phyloP scores from a whole-genome alignment of 2,797 vertebrate genomes.

The Myotis myotis region DNA sequence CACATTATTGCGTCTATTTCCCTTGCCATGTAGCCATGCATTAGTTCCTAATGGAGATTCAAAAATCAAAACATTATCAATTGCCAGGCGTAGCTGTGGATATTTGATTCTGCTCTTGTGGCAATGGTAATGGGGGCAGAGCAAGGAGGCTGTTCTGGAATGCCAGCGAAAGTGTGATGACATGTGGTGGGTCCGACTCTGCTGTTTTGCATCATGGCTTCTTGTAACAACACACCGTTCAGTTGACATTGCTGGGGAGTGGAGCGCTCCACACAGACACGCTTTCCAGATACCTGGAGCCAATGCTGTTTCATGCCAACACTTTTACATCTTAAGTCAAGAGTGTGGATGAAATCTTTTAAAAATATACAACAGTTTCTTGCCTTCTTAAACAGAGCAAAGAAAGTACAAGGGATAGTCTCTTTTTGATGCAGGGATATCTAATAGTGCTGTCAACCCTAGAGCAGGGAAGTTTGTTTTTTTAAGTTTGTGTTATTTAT shows the following conservation, averaged over 20 bases:
- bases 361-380: slow-evolving; percentile 40
- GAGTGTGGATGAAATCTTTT: slow-evolving; percentile 24
- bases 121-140: slow-evolving; percentile 5
- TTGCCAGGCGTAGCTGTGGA: slow-evolving; percentile 11
- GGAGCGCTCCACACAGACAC: background rate
- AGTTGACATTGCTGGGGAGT: slow-evolving; percentile 17
- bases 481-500: slow-evolving; percentile 42
- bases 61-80: slow-evolving; percentile 60
- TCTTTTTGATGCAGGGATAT: slow-evolving; percentile 17
- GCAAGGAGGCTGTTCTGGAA: background rate
- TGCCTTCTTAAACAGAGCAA: slow-evolving; percentile 16
- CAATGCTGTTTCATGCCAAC: background rate
- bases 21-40: slow-evolving; percentile 31
- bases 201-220: background rate
- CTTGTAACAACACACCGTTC: background rate
- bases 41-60: slow-evolving; percentile 68
- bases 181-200: background rate
- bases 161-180: background rate
- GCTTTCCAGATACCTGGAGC: slow-evolving; percentile 38
- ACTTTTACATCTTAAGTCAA: background rate
- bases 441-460: background rate
- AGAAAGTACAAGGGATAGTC: slow-evolving; percentile 12
- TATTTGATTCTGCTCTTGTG: slow-evolving; percentile 30
- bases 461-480: background rate
- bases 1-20: slow-evolving; percentile 60